These are phyloP conservation scores for Dendroctonus valens DNA, from an alignment of 1,140 invertebrate species.

Conservation along the genomic window DNA sequence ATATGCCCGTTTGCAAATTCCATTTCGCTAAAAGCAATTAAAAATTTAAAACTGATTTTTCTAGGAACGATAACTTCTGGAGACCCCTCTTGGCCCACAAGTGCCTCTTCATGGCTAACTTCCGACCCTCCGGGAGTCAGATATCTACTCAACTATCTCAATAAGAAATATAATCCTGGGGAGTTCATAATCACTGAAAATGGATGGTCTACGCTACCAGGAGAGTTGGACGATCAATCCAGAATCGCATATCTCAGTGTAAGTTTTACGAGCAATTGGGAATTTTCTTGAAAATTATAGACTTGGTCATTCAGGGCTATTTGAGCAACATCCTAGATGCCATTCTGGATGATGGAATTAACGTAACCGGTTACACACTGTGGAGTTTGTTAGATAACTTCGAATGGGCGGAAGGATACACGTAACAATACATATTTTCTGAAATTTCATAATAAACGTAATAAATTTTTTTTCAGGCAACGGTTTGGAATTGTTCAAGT, in stretches of 20 bases:
- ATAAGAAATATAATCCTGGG: conserved; percentile 59
- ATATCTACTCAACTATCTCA: conserved; percentile 60
- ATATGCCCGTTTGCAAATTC: conserved; percentile 2
- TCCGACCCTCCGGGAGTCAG: conserved; percentile 52
- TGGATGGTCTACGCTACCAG: conserved; percentile 57
- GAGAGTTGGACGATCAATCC: conserved; percentile 18
- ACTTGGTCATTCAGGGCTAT: conserved; percentile 9
- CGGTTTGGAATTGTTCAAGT: conserved; percentile 8
- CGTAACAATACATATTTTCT: no score
- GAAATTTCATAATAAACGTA: no score
- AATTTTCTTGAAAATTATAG: not conserved
- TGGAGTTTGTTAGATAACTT: conserved; percentile 69
- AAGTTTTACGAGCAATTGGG: conserved; percentile 44
- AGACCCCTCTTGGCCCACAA: conserved; percentile 34
- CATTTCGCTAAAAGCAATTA: not conserved
- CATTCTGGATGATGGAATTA: conserved; percentile 46
- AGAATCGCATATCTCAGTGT: conserved; percentile 49
- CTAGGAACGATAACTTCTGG: conserved; percentile 14
- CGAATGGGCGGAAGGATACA: conserved; percentile 58
- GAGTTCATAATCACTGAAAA: conserved; percentile 68
- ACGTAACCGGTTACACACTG: conserved; percentile 56
- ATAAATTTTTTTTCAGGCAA: conserved; percentile 6
- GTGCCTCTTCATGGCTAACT: conserved; percentile 55
- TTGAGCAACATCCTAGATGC: conserved; percentile 39
- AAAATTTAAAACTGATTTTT: not conserved